phyloP scores from a whole-genome alignment of 2,797 vertebrate genomes.

The Melanotaenia maccullochi region DNA sequence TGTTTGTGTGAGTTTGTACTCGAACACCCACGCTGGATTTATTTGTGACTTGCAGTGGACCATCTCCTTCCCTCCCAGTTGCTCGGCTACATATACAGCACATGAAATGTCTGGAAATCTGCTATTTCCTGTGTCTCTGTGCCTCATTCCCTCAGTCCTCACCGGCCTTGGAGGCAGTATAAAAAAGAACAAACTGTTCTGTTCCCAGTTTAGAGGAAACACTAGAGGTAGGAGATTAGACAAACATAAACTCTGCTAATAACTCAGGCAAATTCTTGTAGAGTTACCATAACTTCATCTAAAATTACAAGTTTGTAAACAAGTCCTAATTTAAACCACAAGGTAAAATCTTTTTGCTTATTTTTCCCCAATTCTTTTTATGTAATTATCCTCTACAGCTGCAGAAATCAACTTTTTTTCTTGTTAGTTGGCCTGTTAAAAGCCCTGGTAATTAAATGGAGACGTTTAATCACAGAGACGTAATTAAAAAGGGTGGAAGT shows the following conservation, averaged over 20 bases:
- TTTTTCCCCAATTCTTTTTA: too few species aligned
- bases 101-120: constrained; percentile 53
- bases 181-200: constrained; percentile 66
- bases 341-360: too few species aligned
- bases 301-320: too few species aligned
- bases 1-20: constrained; percentile 35
- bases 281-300: too few species aligned
- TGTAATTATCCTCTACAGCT: too few species aligned
- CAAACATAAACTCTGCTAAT: not conserved
- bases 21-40: constrained; percentile 32
- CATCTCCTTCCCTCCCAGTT: constrained; percentile 33
- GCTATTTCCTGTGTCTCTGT: constrained; percentile 68
- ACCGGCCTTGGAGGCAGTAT: constrained; percentile 38
- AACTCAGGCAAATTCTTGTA: too few species aligned
- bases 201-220: constrained; percentile 14
- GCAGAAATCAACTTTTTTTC: not conserved
- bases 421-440: not conserved
- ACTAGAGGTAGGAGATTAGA: constrained; percentile 5
- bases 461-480: not conserved
- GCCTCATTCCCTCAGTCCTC: constrained; percentile 37
- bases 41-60: constrained; percentile 47
- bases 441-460: not conserved
- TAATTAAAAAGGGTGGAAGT: constrained; percentile 1
- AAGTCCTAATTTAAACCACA: too few species aligned
- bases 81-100: constrained; percentile 49